Conservation (phyloP, 2,888 invertebrate species). For the Ceriagrion tenellum region DNA sequence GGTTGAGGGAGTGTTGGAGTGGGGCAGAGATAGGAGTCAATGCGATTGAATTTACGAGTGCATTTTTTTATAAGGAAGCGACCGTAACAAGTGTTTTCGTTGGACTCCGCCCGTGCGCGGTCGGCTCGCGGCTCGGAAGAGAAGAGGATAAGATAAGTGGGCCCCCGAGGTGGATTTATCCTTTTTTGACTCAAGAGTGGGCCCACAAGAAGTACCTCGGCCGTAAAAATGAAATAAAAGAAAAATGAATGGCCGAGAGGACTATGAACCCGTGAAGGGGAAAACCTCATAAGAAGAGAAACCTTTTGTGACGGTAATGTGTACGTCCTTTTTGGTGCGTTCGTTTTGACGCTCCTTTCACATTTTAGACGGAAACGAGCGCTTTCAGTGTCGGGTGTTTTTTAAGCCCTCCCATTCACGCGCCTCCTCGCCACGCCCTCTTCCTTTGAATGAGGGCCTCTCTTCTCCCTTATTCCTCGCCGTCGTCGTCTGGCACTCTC, state of each 20-base stretch:
- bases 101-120: background rate
- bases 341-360: background rate
- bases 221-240: background rate
- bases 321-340: background rate
- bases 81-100: slow-evolving; percentile 11
- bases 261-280: background rate
- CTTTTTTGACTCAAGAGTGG: background rate
- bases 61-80: background rate
- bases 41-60: background rate
- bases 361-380: background rate
- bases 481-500: too few species aligned
- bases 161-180: background rate
- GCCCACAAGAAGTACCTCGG: background rate
- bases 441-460: background rate
- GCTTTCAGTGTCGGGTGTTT: background rate
- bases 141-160: background rate
- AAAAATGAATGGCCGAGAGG: background rate
- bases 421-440: background rate
- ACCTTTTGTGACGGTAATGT: background rate
- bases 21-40: background rate
- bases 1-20: background rate
- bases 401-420: background rate
- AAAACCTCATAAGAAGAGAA: background rate
- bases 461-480: too few species aligned
- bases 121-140: background rate